Percentiles rank a stretch among this genome's conserved stretches.
These are phyloP conservation scores for Enteromius thamalakanensis DNA, from an alignment of 2,797 vertebrate species.

Conservation along the genomic window DNA sequence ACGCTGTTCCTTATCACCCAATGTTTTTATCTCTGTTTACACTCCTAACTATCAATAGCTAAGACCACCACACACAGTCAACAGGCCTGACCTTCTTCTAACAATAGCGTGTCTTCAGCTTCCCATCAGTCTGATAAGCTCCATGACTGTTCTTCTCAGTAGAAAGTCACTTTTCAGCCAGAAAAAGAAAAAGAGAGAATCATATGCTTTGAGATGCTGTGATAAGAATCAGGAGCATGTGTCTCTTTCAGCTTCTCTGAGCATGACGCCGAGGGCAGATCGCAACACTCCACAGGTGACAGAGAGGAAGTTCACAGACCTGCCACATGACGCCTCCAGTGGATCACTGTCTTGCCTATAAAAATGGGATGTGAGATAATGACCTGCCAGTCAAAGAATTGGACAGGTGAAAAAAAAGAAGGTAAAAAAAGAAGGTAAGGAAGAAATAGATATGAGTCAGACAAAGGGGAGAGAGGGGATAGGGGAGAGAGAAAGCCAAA, in stretches of 20 bases:
- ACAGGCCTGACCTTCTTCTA: conserved; percentile 7
- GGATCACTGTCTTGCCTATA: conserved; percentile 33
- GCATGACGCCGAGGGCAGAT: conserved; percentile 30
- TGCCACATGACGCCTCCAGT: conserved; percentile 35
- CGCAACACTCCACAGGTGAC: conserved; percentile 31
- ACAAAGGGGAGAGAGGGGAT: not conserved
- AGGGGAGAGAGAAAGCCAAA: not conserved
- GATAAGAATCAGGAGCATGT: conserved; percentile 40
- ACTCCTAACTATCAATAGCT: not conserved
- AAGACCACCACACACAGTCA: conserved; percentile 10
- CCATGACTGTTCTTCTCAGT: conserved; percentile 22
- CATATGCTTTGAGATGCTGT: conserved; percentile 10
- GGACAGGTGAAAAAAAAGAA: conserved; percentile 23
- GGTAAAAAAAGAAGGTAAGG: conserved; percentile 48
- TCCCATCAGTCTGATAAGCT: conserved; percentile 25
- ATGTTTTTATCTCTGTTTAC: not conserved
- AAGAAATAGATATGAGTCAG: conserved; percentile 64
- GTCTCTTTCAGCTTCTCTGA: conserved; percentile 30
- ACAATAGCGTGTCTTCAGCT: conserved; percentile 15
- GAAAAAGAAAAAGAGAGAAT: conserved; percentile 5
- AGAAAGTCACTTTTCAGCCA: not conserved
- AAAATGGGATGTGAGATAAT: conserved; percentile 36
- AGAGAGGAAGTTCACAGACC: conserved; percentile 38
- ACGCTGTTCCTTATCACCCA: not conserved
- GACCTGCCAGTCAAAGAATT: conserved; percentile 38